A percentile compares a stretch with the other conserved stretches of the same genome.
Conservation (phyloP, 2,888 invertebrate genomes). For the Heliconius ismenius region DNA sequence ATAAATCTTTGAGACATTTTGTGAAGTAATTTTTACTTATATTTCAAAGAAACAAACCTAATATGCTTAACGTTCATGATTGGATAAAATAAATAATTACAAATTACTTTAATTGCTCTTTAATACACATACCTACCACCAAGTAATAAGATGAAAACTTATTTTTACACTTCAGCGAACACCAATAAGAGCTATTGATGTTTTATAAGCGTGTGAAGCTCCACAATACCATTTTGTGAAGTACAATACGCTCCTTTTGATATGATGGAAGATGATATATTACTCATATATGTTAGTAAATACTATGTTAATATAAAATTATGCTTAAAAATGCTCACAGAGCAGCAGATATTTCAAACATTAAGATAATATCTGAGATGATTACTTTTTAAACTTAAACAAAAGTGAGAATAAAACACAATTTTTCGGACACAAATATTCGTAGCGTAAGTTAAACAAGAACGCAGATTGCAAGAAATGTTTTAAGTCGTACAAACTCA, state of each 20-base stretch:
- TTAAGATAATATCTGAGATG: conserved; percentile 25
- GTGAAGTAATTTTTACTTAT: neutral
- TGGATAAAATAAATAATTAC: neutral
- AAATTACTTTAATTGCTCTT: neutral
- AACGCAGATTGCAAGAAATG: conserved; percentile 61
- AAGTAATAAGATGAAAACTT: no score
- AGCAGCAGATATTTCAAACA: neutral
- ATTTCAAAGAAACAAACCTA: neutral
- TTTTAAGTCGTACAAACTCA: conserved; percentile 62
- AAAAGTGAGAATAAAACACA: conserved; percentile 49
- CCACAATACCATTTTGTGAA: no score
- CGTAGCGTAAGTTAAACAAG: conserved; percentile 62
- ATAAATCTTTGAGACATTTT: no score
- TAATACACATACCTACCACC: no score
- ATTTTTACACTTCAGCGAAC: no score
- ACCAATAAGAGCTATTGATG: no score
- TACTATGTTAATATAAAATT: neutral
- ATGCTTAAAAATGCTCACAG: neutral
- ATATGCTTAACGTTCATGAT: neutral
- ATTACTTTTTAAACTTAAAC: conserved; percentile 26
- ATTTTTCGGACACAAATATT: conserved; percentile 58
- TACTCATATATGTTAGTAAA: neutral
- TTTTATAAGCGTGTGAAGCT: no score
- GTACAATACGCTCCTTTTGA: no score
- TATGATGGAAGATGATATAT: neutral